A percentile compares a stretch with the other conserved stretches of the same genome.
Evolutionary conservation across 1,140 invertebrate species (phyloP).

Genomic region (Scaptodrosophila lebanonensis): DNA sequence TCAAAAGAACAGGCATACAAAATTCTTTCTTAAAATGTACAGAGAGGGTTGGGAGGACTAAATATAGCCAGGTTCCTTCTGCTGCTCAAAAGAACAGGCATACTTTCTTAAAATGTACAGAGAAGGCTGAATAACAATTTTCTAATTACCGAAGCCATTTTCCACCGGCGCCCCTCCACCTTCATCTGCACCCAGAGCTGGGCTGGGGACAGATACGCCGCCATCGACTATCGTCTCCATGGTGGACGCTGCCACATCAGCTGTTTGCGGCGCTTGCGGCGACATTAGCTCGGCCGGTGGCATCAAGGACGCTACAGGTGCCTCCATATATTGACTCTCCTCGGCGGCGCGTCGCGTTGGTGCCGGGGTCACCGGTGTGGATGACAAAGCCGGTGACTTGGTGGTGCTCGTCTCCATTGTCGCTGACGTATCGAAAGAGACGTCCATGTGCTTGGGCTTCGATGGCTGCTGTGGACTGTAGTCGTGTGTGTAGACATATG

Average conservation of each 20-base stretch:
- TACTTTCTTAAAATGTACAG: too few species aligned
- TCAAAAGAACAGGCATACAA: too few species aligned
- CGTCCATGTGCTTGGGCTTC: constrained; percentile 47
- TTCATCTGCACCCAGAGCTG: not conserved
- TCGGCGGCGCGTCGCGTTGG: constrained; percentile 16
- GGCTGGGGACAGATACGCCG: constrained; percentile 2
- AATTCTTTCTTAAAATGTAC: too few species aligned
- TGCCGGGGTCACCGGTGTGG: constrained; percentile 23
- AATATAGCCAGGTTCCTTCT: too few species aligned
- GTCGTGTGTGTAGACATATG: constrained; percentile 77
- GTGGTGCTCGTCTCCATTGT: constrained; percentile 30
- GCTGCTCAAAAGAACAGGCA: too few species aligned
- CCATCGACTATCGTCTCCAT: too few species aligned
- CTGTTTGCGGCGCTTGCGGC: constrained; percentile 28
- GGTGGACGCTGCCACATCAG: constrained; percentile 1
- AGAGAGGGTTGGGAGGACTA: too few species aligned
- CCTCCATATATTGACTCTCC: constrained; percentile 64
- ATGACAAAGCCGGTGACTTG: constrained; percentile 10
- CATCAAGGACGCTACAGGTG: constrained; percentile 56
- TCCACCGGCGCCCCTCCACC: constrained; percentile 21
- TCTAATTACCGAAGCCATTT: constrained; percentile 39
- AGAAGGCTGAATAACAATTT: too few species aligned
- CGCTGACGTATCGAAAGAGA: constrained; percentile 26
- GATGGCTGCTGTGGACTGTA: constrained; percentile 62
- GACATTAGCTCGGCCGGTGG: constrained; percentile 67